Evolutionary conservation across 2,797 vertebrate genomes (phyloP).

Genomic region (Australoheros facetus): DNA sequence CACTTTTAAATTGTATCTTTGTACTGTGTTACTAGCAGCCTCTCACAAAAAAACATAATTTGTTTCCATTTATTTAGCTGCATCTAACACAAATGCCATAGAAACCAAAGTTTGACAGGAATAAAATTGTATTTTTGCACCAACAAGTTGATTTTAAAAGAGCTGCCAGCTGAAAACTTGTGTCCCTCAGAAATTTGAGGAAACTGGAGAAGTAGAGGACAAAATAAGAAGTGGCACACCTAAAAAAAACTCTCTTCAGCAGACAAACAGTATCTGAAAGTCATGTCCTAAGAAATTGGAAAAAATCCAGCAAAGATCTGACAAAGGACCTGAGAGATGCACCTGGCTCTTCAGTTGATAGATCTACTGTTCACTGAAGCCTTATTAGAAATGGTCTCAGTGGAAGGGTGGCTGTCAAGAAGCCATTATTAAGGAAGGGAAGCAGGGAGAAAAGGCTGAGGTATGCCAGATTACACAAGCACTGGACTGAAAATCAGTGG

Average conservation of each 20-base stretch:
- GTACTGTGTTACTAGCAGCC: too few relatives aligned
- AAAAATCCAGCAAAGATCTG: neutral
- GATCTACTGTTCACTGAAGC: neutral
- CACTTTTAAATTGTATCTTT: too few relatives aligned
- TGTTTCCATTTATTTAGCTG: neutral
- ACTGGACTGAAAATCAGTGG: neutral
- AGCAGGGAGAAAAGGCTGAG: neutral
- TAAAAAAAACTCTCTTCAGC: too few relatives aligned
- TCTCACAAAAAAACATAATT: accelerated
- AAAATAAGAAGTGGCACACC: too few relatives aligned
- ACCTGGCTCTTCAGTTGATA: neutral
- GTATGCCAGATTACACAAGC: neutral
- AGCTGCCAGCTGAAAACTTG: neutral
- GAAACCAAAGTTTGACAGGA: neutral
- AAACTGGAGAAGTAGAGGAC: neutral
- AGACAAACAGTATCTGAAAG: neutral
- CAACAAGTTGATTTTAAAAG: accelerated
- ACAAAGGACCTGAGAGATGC: neutral
- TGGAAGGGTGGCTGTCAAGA: neutral
- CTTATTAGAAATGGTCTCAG: neutral
- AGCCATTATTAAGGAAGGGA: accelerated
- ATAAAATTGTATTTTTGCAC: neutral
- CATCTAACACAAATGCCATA: neutral
- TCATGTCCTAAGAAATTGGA: neutral
- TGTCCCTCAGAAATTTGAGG: neutral